phyloP scores from a whole-genome alignment of 2,797 vertebrate species.

The Diglossa cyanea region DNA sequence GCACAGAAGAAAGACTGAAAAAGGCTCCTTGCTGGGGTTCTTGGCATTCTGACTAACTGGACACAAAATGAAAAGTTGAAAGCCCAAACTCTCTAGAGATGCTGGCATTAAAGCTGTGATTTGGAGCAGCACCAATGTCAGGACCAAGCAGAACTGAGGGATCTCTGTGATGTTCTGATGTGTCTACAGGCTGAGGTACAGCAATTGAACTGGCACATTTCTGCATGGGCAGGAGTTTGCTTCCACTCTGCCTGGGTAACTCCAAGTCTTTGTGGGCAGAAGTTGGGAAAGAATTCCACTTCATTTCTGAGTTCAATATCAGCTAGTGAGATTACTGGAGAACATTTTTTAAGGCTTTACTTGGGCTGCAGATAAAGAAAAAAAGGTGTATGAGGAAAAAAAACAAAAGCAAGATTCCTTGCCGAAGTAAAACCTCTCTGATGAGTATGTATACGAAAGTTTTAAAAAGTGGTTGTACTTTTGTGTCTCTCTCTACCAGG shows the following conservation, averaged over 20 bases:
- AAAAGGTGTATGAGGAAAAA: rapidly evolving
- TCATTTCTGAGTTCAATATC: background rate
- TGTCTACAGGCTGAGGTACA: background rate
- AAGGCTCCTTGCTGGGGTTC: background rate
- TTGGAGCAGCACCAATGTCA: background rate
- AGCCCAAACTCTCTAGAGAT: background rate
- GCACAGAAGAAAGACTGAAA: background rate
- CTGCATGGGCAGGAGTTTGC: background rate
- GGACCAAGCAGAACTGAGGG: background rate
- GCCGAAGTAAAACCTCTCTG: background rate
- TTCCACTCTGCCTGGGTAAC: background rate
- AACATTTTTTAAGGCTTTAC: background rate
- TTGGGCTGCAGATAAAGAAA: background rate
- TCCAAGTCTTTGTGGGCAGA: background rate
- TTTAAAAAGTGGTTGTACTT: background rate
- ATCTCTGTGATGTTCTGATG: background rate
- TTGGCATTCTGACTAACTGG: background rate
- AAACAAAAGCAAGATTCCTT: background rate
- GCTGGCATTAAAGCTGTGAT: background rate
- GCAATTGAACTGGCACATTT: background rate
- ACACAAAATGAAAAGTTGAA: background rate
- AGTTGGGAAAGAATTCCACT: background rate
- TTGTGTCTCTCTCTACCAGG: too few relatives aligned
- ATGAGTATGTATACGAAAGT: background rate
- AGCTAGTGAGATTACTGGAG: background rate